Conservation (phyloP, 2,113 vertebrate species). For the Shinisaurus crocodilurus region DNA sequence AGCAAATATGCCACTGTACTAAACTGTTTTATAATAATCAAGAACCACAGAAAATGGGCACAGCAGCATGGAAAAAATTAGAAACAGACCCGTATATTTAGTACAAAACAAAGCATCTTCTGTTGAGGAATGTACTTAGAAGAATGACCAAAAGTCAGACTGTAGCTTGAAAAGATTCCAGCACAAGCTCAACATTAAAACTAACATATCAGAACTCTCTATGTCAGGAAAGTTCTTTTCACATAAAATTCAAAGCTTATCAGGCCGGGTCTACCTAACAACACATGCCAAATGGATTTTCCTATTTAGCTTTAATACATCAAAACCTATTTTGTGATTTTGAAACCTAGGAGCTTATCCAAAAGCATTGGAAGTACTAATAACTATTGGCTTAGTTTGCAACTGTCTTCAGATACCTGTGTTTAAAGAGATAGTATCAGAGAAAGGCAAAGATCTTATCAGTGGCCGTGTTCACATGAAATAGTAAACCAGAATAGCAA, state of each 20-base stretch:
- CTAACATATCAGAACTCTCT: conserved; percentile 54
- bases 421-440: conserved; percentile 22
- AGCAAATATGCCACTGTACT: conserved; percentile 58
- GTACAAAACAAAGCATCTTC: conserved; percentile 85
- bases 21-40: conserved; percentile 74
- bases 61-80: conserved; percentile 71
- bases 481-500: not conserved
- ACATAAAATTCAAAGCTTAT: conserved; percentile 62
- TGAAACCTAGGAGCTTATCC: conserved; percentile 46
- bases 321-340: conserved; percentile 55
- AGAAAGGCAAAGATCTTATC: not conserved
- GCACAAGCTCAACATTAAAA: conserved; percentile 61
- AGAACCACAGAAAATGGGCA: conserved; percentile 74
- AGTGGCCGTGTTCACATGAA: no score
- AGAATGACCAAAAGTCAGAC: conserved; percentile 68
- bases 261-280: not conserved
- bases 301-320: conserved; percentile 22
- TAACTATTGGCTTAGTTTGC: conserved; percentile 40
- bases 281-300: not conserved
- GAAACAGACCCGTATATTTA: conserved; percentile 81
- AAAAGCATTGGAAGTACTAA: conserved; percentile 29
- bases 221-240: conserved; percentile 52
- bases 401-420: conserved; percentile 40
- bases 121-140: conserved; percentile 81
- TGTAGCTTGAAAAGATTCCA: conserved; percentile 69